Evolutionary conservation across 2,797 vertebrate species (phyloP).

Genomic region (Acanthornis magna): DNA sequence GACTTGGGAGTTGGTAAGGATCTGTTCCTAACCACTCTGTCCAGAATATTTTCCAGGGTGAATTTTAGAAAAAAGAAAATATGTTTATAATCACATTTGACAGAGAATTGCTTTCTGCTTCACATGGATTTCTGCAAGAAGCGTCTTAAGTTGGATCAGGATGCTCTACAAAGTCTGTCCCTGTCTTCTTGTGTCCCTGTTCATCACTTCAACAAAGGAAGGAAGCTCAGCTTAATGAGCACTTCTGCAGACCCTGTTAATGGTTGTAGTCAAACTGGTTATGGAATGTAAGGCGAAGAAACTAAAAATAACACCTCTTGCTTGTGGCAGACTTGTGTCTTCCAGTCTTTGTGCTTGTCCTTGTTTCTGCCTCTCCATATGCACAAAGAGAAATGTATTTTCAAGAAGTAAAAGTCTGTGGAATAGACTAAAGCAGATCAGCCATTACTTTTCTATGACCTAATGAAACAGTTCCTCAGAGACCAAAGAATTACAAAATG

Average conservation of each 20-base stretch:
- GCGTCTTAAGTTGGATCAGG: not conserved
- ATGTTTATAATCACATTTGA: not conserved
- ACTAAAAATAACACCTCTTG: not conserved
- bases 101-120: not conserved
- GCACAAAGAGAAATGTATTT: not conserved
- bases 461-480: conserved; percentile 12
- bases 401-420: not conserved
- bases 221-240: not conserved
- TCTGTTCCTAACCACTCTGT: not conserved
- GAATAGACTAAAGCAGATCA: not conserved
- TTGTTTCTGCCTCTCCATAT: not conserved
- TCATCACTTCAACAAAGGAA: not conserved
- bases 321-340: not conserved
- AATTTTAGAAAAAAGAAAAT: not conserved
- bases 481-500: not conserved
- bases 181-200: not conserved
- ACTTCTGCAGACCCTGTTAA: not conserved
- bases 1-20: not conserved
- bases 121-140: not conserved
- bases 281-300: not conserved
- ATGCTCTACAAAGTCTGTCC: not conserved
- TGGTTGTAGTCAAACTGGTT: not conserved
- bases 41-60: not conserved
- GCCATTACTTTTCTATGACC: not conserved
- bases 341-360: not conserved